phyloP scores from a whole-genome alignment of 2,113 vertebrate genomes.

The Abramis brama region DNA sequence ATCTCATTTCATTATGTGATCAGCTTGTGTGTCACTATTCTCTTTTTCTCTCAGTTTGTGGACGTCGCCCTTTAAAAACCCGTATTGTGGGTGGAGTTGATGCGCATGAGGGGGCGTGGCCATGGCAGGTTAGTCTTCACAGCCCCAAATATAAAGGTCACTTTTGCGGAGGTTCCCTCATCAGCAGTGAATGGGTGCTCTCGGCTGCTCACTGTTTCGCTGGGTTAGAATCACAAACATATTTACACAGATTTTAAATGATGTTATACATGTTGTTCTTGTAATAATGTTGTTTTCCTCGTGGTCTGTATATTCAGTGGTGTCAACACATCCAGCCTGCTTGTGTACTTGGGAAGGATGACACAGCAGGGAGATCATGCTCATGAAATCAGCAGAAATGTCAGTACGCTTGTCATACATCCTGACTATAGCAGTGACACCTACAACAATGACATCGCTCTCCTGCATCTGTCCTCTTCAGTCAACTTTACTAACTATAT shows the following conservation, averaged over 20 bases:
- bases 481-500: constrained; percentile 53
- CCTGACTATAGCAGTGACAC: constrained; percentile 48
- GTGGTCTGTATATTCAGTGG: not conserved
- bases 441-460: constrained; percentile 73
- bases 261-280: not conserved
- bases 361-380: not conserved
- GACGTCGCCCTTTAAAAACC: constrained; percentile 8
- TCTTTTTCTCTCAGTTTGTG: constrained; percentile 26
- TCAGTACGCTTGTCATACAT: constrained; percentile 51
- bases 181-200: constrained; percentile 47
- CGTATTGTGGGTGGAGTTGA: constrained; percentile 34
- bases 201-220: constrained; percentile 40
- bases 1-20: too few species aligned
- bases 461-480: constrained; percentile 64
- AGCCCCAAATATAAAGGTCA: not conserved
- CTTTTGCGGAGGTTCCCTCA: constrained; percentile 50
- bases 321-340: rapidly evolving
- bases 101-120: constrained; percentile 8
- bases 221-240: not conserved
- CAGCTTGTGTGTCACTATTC: not conserved
- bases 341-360: constrained; percentile 47
- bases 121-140: constrained; percentile 46
- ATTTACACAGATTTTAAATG: not conserved
- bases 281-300: not conserved
- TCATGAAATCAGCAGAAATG: not conserved